These are phyloP conservation scores for Brachyopa scutellaris DNA, from an alignment of 2,888 invertebrate genomes.

Conservation along the genomic window DNA sequence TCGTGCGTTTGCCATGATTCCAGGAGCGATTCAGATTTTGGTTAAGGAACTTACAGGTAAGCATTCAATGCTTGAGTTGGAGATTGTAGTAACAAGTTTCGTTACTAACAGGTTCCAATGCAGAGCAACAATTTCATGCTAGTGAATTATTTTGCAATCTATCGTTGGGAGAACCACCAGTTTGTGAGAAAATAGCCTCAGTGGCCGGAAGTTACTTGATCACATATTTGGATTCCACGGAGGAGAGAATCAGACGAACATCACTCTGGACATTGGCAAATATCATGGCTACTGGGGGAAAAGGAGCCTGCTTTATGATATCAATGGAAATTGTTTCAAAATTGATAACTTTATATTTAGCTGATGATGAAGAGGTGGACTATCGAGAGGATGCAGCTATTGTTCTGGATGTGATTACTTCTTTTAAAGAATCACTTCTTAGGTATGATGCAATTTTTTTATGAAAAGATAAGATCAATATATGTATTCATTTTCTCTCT, in stretches of 20 bases:
- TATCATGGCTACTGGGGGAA: conserved; percentile 76
- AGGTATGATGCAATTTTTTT: conserved; percentile 24
- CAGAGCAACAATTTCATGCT: conserved; percentile 77
- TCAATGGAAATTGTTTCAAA: conserved; percentile 79
- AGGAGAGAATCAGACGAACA: conserved; percentile 76
- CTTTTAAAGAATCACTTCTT: conserved; percentile 42
- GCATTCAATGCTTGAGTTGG: not conserved
- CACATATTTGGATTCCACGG: conserved; percentile 77
- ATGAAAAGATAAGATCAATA: too few relatives aligned
- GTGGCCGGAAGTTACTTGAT: conserved; percentile 79
- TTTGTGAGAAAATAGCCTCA: conserved; percentile 78
- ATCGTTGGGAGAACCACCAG: conserved; percentile 78
- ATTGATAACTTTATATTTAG: conserved; percentile 76
- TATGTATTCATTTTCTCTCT: not conserved
- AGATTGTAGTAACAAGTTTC: too few relatives aligned
- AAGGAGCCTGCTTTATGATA: conserved; percentile 75
- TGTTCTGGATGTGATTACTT: conserved; percentile 76
- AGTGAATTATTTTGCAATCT: conserved; percentile 80
- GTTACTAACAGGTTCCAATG: conserved; percentile 77
- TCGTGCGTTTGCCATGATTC: conserved; percentile 76
- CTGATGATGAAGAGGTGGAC: conserved; percentile 59
- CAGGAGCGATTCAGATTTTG: conserved; percentile 79
- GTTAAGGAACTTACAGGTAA: conserved; percentile 80
- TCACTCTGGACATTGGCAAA: conserved; percentile 80
- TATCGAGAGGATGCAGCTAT: conserved; percentile 77